phyloP scores from a whole-genome alignment of 2,888 invertebrate genomes.

The Vandiemenella viatica region DNA sequence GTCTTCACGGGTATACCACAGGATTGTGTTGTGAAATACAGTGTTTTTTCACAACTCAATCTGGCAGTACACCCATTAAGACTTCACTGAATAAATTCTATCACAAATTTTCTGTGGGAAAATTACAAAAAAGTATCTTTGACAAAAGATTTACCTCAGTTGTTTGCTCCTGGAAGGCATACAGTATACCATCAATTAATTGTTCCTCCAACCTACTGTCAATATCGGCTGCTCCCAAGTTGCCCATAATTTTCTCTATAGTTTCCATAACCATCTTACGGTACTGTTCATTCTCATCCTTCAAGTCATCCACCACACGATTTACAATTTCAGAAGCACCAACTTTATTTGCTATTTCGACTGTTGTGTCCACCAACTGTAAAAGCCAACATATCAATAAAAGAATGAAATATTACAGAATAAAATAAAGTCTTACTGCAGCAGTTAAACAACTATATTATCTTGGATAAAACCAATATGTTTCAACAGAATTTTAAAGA shows the following conservation, averaged over 20 bases:
- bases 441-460: too few relatives aligned
- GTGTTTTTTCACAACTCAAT: too few relatives aligned
- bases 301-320: conserved; percentile 94
- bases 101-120: too few relatives aligned
- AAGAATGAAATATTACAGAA: too few relatives aligned
- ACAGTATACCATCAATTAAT: conserved; percentile 95
- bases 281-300: conserved; percentile 99
- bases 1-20: too few relatives aligned
- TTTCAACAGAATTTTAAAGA: too few relatives aligned
- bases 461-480: too few relatives aligned
- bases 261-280: conserved; percentile 99
- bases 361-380: conserved; percentile 92
- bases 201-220: conserved; percentile 97
- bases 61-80: too few relatives aligned
- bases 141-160: conserved; percentile 10
- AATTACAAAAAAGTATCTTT: too few relatives aligned
- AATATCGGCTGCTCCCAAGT: conserved; percentile 93
- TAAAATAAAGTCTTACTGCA: too few relatives aligned
- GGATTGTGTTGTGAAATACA: too few relatives aligned
- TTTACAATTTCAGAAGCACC: conserved; percentile 99
- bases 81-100: too few relatives aligned
- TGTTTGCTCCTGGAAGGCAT: conserved; percentile 77
- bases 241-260: conserved; percentile 96
- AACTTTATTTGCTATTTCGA: conserved; percentile 99
- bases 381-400: conserved; percentile 19